These are phyloP conservation scores for Hycleus cichorii DNA, from an alignment of 1,140 invertebrate genomes.

Conservation along the genomic window DNA sequence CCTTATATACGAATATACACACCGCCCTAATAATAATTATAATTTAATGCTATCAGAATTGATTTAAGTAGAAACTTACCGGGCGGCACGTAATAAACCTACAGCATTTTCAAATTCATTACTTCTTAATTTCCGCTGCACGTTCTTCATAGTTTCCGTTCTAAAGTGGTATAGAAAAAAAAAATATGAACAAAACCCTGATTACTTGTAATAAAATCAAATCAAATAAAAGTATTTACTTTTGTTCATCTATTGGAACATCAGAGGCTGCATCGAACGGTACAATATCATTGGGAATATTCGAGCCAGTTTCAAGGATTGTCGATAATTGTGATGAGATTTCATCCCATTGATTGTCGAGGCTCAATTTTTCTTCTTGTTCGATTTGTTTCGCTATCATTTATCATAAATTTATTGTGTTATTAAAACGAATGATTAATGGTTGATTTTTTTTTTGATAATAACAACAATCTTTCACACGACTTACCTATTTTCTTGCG, in stretches of 20 bases:
- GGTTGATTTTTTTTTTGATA: not conserved
- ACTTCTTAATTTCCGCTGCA: slow-evolving; percentile 67
- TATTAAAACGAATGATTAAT: not conserved
- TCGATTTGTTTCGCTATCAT: not conserved
- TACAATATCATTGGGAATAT: slow-evolving; percentile 54
- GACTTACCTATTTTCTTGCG: not conserved
- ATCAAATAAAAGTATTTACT: slow-evolving; percentile 49
- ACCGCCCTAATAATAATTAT: too few relatives aligned
- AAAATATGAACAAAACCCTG: not conserved
- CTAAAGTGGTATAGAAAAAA: slow-evolving; percentile 47
- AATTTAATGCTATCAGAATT: too few relatives aligned
- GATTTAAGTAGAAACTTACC: slow-evolving; percentile 48
- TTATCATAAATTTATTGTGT: not conserved
- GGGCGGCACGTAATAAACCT: slow-evolving; percentile 72
- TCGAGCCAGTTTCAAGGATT: slow-evolving; percentile 53
- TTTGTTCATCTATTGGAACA: slow-evolving; percentile 78
- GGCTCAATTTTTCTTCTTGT: slow-evolving; percentile 32
- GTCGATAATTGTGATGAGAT: slow-evolving; percentile 60
- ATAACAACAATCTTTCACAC: not conserved
- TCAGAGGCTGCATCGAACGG: slow-evolving; percentile 87
- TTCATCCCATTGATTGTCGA: slow-evolving; percentile 67
- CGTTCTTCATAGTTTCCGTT: slow-evolving; percentile 75
- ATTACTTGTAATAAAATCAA: too few relatives aligned
- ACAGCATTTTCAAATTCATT: slow-evolving; percentile 68
- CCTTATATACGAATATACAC: too few relatives aligned